These are phyloP conservation scores for Fulmarus glacialis DNA, from an alignment of 2,113 vertebrate genomes.

Conservation along the genomic window DNA sequence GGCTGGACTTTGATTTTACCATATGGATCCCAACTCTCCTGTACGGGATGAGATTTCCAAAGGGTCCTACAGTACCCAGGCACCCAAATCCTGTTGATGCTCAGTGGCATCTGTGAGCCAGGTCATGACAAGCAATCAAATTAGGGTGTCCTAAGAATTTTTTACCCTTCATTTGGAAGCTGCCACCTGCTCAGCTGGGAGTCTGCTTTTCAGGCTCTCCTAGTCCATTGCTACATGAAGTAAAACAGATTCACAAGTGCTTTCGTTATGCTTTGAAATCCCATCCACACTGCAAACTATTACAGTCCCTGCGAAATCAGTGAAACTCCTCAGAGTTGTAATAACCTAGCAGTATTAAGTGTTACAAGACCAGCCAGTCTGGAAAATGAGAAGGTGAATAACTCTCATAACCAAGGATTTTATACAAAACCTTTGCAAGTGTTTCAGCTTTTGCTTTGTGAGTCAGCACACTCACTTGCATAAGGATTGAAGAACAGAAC, in stretches of 20 bases:
- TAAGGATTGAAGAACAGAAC: background rate
- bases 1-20: background rate
- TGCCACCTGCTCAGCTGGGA: background rate
- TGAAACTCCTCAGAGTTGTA: background rate
- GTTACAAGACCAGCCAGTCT: background rate
- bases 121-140: background rate
- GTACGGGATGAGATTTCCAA: background rate
- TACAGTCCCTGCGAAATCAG: accelerated
- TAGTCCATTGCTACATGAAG: background rate
- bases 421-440: background rate
- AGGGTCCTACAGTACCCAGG: background rate
- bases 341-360: background rate
- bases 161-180: background rate
- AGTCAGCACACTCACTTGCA: background rate
- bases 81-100: background rate
- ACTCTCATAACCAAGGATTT: background rate
- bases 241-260: background rate
- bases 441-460: conserved; percentile 3
- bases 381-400: background rate
- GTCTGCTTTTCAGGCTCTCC: background rate
- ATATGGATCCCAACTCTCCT: background rate
- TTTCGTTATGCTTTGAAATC: conserved; percentile 17
- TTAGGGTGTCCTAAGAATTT: background rate
- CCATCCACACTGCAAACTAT: background rate
- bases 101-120: background rate